Evolutionary conservation across 2,888 invertebrate species (phyloP).

Genomic region (Pseudeuparius sepicola): DNA sequence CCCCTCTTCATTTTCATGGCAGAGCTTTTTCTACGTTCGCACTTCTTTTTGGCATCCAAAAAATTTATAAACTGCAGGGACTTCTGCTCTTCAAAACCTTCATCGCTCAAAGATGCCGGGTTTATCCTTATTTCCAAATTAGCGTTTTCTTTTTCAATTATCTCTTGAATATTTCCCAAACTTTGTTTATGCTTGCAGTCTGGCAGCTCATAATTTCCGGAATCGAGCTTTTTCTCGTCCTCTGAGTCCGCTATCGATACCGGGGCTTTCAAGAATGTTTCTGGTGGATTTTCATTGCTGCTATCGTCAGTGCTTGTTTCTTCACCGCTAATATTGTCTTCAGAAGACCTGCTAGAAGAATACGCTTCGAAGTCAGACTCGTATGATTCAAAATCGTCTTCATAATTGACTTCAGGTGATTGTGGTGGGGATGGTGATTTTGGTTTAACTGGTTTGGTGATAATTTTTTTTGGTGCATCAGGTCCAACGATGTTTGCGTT

Average conservation of each 20-base stretch:
- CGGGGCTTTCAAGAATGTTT: constrained; percentile 7
- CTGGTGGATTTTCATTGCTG: constrained; percentile 18
- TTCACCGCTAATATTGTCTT: constrained; percentile 21
- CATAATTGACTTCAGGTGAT: constrained; percentile 34
- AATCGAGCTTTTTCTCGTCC: constrained; percentile 47
- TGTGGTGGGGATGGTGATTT: constrained; percentile 10
- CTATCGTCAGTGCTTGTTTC: constrained; percentile 23
- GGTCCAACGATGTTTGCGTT: constrained; percentile 35
- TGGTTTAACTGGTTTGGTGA: constrained; percentile 12
- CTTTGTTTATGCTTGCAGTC: constrained; percentile 34
- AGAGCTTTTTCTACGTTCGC: constrained; percentile 33
- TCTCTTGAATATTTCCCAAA: constrained; percentile 38
- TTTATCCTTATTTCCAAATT: constrained; percentile 24
- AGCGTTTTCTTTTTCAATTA: constrained; percentile 37
- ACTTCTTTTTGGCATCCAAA: constrained; percentile 35
- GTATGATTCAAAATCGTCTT: constrained; percentile 49
- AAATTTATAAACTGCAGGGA: constrained; percentile 39
- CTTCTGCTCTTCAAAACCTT: constrained; percentile 47
- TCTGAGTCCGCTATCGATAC: constrained; percentile 32
- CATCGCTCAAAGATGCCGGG: constrained; percentile 41
- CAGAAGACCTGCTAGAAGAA: constrained; percentile 25
- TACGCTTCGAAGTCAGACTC: constrained; percentile 47
- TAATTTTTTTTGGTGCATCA: constrained; percentile 23
- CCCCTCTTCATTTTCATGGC: constrained; percentile 42
- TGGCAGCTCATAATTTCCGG: constrained; percentile 47